Conservation (phyloP, 92 coral and sea anemone genomes). For the Zoanthus solanderi region DNA sequence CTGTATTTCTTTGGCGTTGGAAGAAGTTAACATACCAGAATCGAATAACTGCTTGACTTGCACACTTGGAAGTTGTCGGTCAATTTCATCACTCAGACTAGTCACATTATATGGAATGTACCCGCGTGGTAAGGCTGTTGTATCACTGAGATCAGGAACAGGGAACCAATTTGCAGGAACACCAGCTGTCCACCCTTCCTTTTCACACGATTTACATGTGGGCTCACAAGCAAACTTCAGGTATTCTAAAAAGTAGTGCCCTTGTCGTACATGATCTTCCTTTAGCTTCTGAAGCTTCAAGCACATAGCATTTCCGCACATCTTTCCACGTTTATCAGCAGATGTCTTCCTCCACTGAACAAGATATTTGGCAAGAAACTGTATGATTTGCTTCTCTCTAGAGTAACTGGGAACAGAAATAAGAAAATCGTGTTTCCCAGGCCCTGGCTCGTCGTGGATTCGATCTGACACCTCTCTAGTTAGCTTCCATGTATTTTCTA, state of each 20-base stretch:
- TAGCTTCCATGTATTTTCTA: slow-evolving; percentile 33
- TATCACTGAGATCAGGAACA: not conserved
- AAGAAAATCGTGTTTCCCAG: slow-evolving; percentile 42
- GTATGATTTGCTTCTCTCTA: slow-evolving; percentile 46
- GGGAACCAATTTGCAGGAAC: slow-evolving; percentile 30
- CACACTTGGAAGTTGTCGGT: too few relatives aligned
- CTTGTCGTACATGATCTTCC: slow-evolving; percentile 46
- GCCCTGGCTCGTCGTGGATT: slow-evolving; percentile 44
- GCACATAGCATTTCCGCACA: slow-evolving; percentile 52
- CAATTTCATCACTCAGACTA: too few relatives aligned
- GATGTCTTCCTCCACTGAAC: slow-evolving; percentile 56
- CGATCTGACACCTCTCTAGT: slow-evolving; percentile 48
- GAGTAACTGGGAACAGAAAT: slow-evolving; percentile 56
- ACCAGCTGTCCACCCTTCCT: slow-evolving; percentile 53
- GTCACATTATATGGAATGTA: slow-evolving; percentile 48
- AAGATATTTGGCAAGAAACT: slow-evolving; percentile 54
- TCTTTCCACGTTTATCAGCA: slow-evolving; percentile 30
- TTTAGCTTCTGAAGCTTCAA: slow-evolving; percentile 55
- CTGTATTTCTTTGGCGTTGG: too few relatives aligned
- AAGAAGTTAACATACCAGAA: not conserved
- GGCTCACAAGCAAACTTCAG: slow-evolving; percentile 53
- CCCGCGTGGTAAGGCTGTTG: slow-evolving; percentile 51
- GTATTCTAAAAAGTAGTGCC: slow-evolving; percentile 43
- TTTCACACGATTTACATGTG: not conserved
- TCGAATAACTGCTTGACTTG: not conserved